Percentiles rank a stretch among this genome's conserved stretches.
Evolutionary conservation across 2,797 vertebrate species (phyloP).

Genomic region (Ctenopoma multispine): DNA sequence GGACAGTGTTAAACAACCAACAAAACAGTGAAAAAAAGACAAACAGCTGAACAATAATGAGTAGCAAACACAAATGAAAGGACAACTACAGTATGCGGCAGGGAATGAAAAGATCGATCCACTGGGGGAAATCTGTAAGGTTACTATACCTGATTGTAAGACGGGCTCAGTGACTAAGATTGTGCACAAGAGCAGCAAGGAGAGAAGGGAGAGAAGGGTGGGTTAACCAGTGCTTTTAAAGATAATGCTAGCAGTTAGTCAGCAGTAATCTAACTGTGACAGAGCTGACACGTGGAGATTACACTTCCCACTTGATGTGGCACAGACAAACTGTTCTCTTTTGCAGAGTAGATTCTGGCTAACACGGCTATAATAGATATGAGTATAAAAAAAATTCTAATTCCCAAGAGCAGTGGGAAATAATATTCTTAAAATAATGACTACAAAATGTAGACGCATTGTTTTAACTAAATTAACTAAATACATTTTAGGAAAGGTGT

Average conservation of each 20-base stretch:
- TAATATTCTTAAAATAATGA: neutral
- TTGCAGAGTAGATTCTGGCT: slow-evolving; percentile 12
- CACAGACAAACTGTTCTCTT: slow-evolving; percentile 28
- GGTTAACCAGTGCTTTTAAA: slow-evolving; percentile 73
- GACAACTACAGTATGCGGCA: slow-evolving; percentile 28
- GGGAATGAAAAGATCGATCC: slow-evolving; percentile 46
- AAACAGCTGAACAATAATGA: slow-evolving; percentile 48
- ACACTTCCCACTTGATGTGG: slow-evolving; percentile 39
- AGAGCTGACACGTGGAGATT: slow-evolving; percentile 60
- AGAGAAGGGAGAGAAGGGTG: slow-evolving; percentile 77
- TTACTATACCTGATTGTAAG: slow-evolving; percentile 99
- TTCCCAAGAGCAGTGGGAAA: neutral
- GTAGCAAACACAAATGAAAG: slow-evolving; percentile 50
- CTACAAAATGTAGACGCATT: neutral
- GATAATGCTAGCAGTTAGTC: slow-evolving; percentile 71
- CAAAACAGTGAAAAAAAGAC: slow-evolving; percentile 42
- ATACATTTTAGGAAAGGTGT: neutral
- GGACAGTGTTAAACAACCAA: slow-evolving; percentile 62
- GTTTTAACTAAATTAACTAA: neutral
- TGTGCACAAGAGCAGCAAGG: slow-evolving; percentile 84
- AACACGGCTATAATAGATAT: slow-evolving; percentile 12
- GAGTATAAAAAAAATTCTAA: slow-evolving; percentile 17
- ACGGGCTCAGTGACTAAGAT: slow-evolving; percentile 97
- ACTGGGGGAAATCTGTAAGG: slow-evolving; percentile 59
- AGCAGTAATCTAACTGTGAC: slow-evolving; percentile 62